Evolutionary conservation across 2,888 invertebrate species (phyloP), one percentile per base, ranked within the genome.

Genomic region (Dermolepida albohirtum): DNA sequence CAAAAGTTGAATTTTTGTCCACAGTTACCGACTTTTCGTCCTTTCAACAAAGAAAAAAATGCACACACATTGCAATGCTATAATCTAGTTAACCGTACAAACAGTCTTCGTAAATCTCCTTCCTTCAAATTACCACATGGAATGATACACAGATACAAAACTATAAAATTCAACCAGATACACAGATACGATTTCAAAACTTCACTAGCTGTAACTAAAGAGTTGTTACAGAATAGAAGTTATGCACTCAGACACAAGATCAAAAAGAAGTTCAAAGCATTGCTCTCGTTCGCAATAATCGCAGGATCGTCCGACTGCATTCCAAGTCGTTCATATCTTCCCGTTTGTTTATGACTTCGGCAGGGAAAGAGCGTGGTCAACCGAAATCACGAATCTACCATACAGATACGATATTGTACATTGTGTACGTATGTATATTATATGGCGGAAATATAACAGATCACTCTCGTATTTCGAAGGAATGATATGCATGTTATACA

Each of bases 381-480:
- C 74, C 74, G 66, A 74, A 74, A 74, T 74, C 74, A 74, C 74
- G 74, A 74, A 70, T 67, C 71, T 47, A 17, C 70, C 68, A 71
- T 72, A 71, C 68, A 66, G 57, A 64, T 59, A 22, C 59, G 66
- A 64, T 34, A 34, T 34, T 34, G 34, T 34, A 34, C 10, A 8
- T 34, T 10, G 34, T 34, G 6, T 34, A 34, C 6, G 34, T 34
- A 6, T 34, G 34, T 34, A 34, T 34, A 8, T 10, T 2, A 34
- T 34, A 34, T 34, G 34, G 34, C 34, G 34, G 34, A 34, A 34
- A 34, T 6, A 34, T 34, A 34, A 10, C 8, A 34, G 34, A 34
- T 34, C 34, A 34, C 34, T 34, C 34, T 8, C 1, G 34, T 34
- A 34, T 34, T 34, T 34, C 34, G 6, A 34, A 34, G 34, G 10